Evolutionary conservation across 2,888 invertebrate species (phyloP).

Genomic region (Nineta flava): DNA sequence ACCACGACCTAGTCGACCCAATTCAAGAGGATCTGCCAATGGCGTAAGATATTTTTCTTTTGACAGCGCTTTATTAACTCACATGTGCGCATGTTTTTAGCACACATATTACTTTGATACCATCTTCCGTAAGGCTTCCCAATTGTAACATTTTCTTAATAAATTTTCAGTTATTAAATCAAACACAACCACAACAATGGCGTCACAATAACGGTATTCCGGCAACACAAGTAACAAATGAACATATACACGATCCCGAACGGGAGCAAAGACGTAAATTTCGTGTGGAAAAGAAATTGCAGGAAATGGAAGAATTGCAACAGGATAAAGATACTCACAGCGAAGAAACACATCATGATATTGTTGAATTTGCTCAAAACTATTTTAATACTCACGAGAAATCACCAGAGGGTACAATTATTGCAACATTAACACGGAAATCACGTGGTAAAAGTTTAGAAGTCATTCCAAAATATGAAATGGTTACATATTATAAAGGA

Average conservation of each 20-base stretch:
- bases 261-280: slow-evolving; percentile 67
- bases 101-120: too few relatives aligned
- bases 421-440: slow-evolving; percentile 70
- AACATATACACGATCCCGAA: slow-evolving; percentile 35
- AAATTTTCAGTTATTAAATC: neutral
- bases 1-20: slow-evolving; percentile 33
- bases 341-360: slow-evolving; percentile 56
- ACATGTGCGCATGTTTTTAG: neutral
- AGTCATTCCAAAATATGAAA: slow-evolving; percentile 76
- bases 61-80: neutral
- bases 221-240: slow-evolving; percentile 7
- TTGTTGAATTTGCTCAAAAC: slow-evolving; percentile 85
- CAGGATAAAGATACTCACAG: slow-evolving; percentile 33
- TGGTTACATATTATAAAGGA: slow-evolving; percentile 79
- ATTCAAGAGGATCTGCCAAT: slow-evolving; percentile 31
- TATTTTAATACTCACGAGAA: slow-evolving; percentile 82
- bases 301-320: slow-evolving; percentile 51
- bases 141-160: neutral
- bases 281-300: slow-evolving; percentile 71
- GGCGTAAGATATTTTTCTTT: slow-evolving; percentile 19
- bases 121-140: too few relatives aligned
- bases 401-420: slow-evolving; percentile 74
- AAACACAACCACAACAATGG: slow-evolving; percentile 11
- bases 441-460: slow-evolving; percentile 56
- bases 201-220: slow-evolving; percentile 16